Percentiles rank a stretch among this genome's conserved stretches.
Evolutionary conservation across 30 jellyfish, hydroid and myxozoan genomes (phyloP).

Genomic region (Sanderia malayensis): DNA sequence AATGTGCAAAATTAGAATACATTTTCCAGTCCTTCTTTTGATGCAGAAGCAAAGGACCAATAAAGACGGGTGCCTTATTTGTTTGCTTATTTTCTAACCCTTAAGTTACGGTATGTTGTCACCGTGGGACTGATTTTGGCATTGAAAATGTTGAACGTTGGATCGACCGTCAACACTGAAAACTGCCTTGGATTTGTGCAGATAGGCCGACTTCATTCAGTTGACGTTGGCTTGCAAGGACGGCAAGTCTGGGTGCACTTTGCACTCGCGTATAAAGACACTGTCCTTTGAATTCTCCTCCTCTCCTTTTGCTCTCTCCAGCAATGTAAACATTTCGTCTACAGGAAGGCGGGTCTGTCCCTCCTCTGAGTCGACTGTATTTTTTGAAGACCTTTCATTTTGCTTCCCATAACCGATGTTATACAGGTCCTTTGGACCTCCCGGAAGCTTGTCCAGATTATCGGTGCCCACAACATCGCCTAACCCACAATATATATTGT

Average conservation of each 20-base stretch:
- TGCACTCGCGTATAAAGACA: neutral
- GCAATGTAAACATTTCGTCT: neutral
- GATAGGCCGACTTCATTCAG: neutral
- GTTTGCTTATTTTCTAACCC: too few relatives aligned
- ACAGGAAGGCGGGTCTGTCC: neutral
- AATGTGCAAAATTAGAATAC: neutral
- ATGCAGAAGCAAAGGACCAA: slow-evolving; percentile 12
- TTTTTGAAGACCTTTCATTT: too few relatives aligned
- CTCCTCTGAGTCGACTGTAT: neutral
- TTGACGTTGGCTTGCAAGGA: slow-evolving; percentile 2
- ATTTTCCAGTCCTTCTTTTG: slow-evolving; percentile 3
- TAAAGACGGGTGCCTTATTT: slow-evolving; percentile 8
- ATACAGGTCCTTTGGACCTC: too few relatives aligned
- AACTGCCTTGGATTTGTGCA: too few relatives aligned
- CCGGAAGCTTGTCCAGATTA: too few relatives aligned
- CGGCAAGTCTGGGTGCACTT: slow-evolving; percentile 12
- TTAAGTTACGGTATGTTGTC: slow-evolving; percentile 11
- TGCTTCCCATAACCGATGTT: too few relatives aligned
- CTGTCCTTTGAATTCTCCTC: slow-evolving; percentile 9
- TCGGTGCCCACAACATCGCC: too few relatives aligned
- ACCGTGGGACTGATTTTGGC: neutral
- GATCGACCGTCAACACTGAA: too few relatives aligned
- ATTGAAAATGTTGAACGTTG: slow-evolving; percentile 1
- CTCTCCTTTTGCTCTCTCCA: slow-evolving; percentile 12
- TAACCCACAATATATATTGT: too few relatives aligned